Evolutionary conservation across 2,113 vertebrate species (phyloP).

Genomic region (Phocoena phocoena): DNA sequence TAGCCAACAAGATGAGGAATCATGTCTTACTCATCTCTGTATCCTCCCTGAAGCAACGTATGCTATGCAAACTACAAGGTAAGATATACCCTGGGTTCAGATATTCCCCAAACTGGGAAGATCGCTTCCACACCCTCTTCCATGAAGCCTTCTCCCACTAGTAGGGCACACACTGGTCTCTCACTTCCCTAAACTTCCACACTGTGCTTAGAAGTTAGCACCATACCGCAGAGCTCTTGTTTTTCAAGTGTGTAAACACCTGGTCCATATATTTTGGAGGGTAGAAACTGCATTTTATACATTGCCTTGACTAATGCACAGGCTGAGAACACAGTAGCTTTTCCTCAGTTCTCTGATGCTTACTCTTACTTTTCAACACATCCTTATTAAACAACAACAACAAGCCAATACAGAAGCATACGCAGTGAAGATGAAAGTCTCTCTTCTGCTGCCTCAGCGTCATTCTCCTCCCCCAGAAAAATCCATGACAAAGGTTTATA

Average conservation of each 20-base stretch:
- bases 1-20: neutral
- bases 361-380: neutral
- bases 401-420: neutral
- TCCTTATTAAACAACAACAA: neutral
- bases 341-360: neutral
- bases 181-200: neutral
- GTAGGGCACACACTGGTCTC: neutral
- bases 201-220: neutral
- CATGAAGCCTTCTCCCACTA: neutral
- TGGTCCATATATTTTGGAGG: neutral
- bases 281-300: neutral
- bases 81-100: neutral
- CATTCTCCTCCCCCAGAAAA: neutral
- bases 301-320: neutral
- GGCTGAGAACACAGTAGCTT: neutral
- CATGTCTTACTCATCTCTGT: neutral
- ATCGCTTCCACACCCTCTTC: neutral
- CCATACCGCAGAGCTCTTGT: neutral
- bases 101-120: neutral
- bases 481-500: neutral
- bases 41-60: neutral
- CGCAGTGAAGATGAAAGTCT: neutral
- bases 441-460: neutral
- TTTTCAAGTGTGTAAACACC: neutral
- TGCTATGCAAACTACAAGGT: neutral